Percentiles rank a stretch among this genome's conserved stretches.
phyloP scores from a whole-genome alignment of 2,113 vertebrate genomes.

The Carassius auratus region DNA sequence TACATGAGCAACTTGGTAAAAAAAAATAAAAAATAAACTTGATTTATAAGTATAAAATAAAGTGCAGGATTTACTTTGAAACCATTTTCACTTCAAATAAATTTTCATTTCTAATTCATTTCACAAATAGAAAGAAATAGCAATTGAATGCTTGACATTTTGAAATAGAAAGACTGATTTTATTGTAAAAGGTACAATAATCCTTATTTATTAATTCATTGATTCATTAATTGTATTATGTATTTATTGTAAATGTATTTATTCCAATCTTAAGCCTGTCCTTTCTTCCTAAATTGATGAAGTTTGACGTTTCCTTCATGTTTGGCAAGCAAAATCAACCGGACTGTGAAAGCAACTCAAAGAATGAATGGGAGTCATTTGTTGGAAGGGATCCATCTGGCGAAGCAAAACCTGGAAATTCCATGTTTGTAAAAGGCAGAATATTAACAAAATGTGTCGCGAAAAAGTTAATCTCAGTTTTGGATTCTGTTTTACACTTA shows the following conservation, averaged over 20 bases:
- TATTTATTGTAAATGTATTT: no score
- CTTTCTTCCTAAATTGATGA: neutral
- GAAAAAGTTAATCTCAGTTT: neutral
- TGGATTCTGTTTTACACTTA: neutral
- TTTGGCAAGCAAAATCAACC: neutral
- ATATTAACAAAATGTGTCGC: neutral
- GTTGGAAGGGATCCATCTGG: neutral
- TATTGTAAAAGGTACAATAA: neutral
- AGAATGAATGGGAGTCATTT: constrained; percentile 8
- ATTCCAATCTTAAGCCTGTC: neutral
- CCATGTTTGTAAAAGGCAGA: neutral
- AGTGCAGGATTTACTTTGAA: neutral
- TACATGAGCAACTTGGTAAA: neutral
- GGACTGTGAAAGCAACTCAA: neutral
- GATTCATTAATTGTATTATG: no score
- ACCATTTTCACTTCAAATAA: neutral
- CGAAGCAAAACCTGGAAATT: neutral
- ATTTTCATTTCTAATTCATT: neutral
- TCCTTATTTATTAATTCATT: no score
- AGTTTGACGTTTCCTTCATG: neutral
- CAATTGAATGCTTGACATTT: no score
- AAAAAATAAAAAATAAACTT: no score
- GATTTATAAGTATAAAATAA: no score
- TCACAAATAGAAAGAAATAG: neutral
- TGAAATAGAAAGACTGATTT: neutral